Evolutionary conservation across 2,797 vertebrate species (phyloP).

Genomic region (Phoeniculus purpureus): DNA sequence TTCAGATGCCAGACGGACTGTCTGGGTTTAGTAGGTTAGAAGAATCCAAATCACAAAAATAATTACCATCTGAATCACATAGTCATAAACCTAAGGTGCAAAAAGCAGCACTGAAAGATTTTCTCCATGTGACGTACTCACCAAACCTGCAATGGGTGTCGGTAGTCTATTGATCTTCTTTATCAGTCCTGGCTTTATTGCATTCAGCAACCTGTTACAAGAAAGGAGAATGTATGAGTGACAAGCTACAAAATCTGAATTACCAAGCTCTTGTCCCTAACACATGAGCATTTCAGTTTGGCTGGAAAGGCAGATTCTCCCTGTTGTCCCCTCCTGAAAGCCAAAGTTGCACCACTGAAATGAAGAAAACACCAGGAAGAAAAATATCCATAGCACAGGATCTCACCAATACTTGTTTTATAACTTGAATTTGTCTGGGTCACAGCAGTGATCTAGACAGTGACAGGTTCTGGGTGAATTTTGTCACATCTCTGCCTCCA

Average conservation of each 20-base stretch:
- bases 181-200: conserved; percentile 92
- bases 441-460: background rate
- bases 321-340: background rate
- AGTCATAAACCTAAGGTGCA: background rate
- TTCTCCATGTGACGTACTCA: conserved; percentile 79
- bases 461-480: background rate
- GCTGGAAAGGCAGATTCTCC: background rate
- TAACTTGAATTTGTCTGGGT: background rate
- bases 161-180: conserved; percentile 97
- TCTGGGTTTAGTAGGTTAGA: background rate
- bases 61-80: background rate
- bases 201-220: conserved; percentile 91
- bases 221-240: conserved; percentile 67
- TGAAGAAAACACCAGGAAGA: background rate
- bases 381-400: background rate
- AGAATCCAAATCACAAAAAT: conserved; percentile 17
- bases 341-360: background rate
- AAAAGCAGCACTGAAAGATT: background rate
- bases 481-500: background rate
- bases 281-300: background rate
- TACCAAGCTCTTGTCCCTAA: conserved; percentile 35
- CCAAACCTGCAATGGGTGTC: conserved; percentile 94
- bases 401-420: background rate
- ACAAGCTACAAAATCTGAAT: conserved; percentile 45
- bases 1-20: background rate